These are phyloP conservation scores for Catajapyx aquilonaris DNA, from an alignment of 1,140 invertebrate species.

Conservation along the genomic window DNA sequence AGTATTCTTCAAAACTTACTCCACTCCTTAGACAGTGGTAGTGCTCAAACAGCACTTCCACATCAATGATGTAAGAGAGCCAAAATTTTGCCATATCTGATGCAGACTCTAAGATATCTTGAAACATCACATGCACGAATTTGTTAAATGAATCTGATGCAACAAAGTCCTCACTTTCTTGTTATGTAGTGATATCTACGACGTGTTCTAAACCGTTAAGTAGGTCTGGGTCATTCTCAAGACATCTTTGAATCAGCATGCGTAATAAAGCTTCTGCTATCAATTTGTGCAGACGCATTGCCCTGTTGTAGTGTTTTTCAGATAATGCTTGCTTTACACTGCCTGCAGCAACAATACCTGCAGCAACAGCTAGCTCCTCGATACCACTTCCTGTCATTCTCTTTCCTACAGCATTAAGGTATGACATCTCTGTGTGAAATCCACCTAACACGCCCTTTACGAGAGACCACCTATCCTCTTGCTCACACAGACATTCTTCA, in stretches of 20 bases:
- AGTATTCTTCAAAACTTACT: slow-evolving; percentile 4
- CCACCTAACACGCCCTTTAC: neutral
- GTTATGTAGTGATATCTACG: slow-evolving; percentile 2
- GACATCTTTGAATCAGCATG: slow-evolving; percentile 2
- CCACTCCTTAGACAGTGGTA: slow-evolving; percentile 1
- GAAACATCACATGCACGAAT: neutral
- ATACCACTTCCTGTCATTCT: slow-evolving; percentile 5
- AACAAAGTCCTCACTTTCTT: slow-evolving; percentile 2
- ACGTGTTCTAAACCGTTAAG: slow-evolving; percentile 2
- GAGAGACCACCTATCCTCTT: neutral
- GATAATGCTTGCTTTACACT: slow-evolving; percentile 4
- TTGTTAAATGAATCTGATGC: neutral
- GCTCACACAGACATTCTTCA: slow-evolving; percentile 4
- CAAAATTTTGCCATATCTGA: slow-evolving; percentile 4
- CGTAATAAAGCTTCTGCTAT: slow-evolving; percentile 3
- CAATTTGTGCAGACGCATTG: slow-evolving; percentile 3
- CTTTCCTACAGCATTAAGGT: slow-evolving; percentile 3
- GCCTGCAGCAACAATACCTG: slow-evolving; percentile 4
- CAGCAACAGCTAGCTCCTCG: slow-evolving; percentile 4
- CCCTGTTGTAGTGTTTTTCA: slow-evolving; percentile 6
- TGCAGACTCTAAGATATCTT: slow-evolving; percentile 1
- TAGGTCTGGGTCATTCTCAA: neutral
- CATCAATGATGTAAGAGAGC: slow-evolving; percentile 3
- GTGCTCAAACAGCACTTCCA: slow-evolving; percentile 3
- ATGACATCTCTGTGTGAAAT: slow-evolving; percentile 5